Conservation (phyloP, 2,797 vertebrate genomes). For the Spinus olivaceus region DNA sequence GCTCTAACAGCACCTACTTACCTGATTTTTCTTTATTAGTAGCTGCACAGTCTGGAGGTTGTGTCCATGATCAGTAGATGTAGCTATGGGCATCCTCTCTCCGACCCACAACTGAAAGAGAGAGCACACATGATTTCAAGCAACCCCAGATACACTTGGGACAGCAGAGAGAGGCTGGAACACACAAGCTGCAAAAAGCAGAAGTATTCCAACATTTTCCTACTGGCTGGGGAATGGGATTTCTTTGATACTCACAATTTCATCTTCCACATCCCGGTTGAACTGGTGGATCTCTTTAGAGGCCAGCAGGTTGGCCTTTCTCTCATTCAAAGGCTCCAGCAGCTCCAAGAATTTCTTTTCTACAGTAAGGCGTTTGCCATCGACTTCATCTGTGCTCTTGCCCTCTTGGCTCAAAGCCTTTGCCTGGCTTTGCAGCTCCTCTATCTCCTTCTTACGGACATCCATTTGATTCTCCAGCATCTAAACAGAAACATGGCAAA, state of each 20-base stretch:
- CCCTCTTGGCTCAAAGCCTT: conserved; percentile 89
- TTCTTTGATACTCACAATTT: conserved; percentile 84
- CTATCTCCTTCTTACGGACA: conserved; percentile 91
- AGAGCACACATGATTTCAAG: neutral
- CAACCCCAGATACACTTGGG: neutral
- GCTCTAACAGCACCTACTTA: conserved; percentile 37
- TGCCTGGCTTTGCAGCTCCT: conserved; percentile 87
- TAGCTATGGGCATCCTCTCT: conserved; percentile 93
- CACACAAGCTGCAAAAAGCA: neutral
- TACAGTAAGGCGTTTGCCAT: conserved; percentile 84
- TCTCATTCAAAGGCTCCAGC: conserved; percentile 82
- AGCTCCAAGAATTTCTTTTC: conserved; percentile 86
- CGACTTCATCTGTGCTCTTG: conserved; percentile 90
- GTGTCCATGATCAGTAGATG: conserved; percentile 94
- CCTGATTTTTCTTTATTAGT: conserved; percentile 98
- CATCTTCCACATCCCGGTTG: conserved; percentile 92
- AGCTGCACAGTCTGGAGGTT: conserved; percentile 97
- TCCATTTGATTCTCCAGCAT: conserved; percentile 96
- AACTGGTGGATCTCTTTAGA: conserved; percentile 95
- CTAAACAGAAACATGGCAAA: conserved; percentile 66
- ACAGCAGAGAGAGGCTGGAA: neutral
- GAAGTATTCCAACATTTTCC: neutral
- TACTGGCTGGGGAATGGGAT: fast-evolving
- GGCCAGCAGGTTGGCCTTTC: conserved; percentile 86
- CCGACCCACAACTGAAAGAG: conserved; percentile 90